Percentiles rank a stretch among this genome's conserved stretches.
Conservation (phyloP, 2,888 invertebrate species). For the Petrophora chlorosata region DNA sequence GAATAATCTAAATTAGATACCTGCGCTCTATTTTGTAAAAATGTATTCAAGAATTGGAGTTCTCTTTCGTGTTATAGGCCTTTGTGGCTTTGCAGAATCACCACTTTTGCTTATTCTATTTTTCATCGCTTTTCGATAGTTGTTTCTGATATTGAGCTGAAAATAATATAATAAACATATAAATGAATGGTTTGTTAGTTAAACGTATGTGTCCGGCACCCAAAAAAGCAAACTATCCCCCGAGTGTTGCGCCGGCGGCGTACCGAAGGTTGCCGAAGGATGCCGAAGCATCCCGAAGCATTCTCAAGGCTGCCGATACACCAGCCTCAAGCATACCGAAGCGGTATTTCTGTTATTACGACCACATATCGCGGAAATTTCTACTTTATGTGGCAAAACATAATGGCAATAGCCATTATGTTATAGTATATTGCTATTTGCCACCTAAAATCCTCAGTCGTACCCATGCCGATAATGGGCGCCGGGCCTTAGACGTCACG, state of each 20-base stretch:
- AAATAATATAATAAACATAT: too few relatives aligned
- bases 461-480: slow-evolving; percentile 22
- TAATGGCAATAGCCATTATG: slow-evolving; percentile 28
- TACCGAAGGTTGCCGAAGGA: slow-evolving; percentile 17
- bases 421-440: slow-evolving; percentile 29
- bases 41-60: too few relatives aligned
- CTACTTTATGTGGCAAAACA: too few relatives aligned
- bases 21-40: too few relatives aligned
- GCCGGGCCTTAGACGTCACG: slow-evolving; percentile 9
- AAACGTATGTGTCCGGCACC: too few relatives aligned
- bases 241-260: slow-evolving; percentile 19
- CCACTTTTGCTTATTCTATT: too few relatives aligned
- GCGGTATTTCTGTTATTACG: slow-evolving; percentile 9
- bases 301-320: slow-evolving; percentile 18
- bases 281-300: slow-evolving; percentile 7
- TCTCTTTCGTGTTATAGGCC: too few relatives aligned
- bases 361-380: slow-evolving; percentile 29
- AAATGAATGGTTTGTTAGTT: slow-evolving; percentile 30
- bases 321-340: slow-evolving; percentile 14
- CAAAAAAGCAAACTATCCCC: slow-evolving; percentile 8
- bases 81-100: too few relatives aligned
- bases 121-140: slow-evolving; percentile 32
- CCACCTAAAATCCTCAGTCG: slow-evolving; percentile 27
- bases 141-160: slow-evolving; percentile 30
- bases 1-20: too few relatives aligned